phyloP scores from a whole-genome alignment of 1,140 invertebrate genomes.

The Venustaconcha ellipsiformis region DNA sequence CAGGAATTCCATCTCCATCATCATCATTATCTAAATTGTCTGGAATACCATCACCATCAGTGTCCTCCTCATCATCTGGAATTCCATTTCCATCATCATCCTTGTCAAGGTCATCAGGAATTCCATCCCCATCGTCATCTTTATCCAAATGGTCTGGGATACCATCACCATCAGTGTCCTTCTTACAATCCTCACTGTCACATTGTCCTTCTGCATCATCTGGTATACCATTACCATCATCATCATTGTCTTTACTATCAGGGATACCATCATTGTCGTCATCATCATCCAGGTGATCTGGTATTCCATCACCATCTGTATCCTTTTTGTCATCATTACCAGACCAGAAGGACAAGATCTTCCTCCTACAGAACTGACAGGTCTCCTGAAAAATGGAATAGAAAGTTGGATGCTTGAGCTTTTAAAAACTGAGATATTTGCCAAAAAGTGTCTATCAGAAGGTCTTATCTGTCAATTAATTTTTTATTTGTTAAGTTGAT shows the following conservation, averaged over 20 bases:
- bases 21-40: constrained; percentile 53
- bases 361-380: constrained; percentile 48
- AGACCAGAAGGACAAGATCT: constrained; percentile 37
- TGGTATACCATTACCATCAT: constrained; percentile 51
- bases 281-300: constrained; percentile 51
- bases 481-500: no score
- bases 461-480: no score
- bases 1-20: constrained; percentile 58
- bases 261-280: constrained; percentile 56
- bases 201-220: constrained; percentile 59
- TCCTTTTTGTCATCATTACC: constrained; percentile 48
- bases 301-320: constrained; percentile 53
- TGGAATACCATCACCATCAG: constrained; percentile 49
- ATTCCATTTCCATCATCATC: constrained; percentile 55
- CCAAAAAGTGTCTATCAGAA: no score
- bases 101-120: constrained; percentile 51
- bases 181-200: constrained; percentile 33
- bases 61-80: constrained; percentile 44
- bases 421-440: no score
- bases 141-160: constrained; percentile 58
- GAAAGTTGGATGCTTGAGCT: not conserved
- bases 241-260: constrained; percentile 47
- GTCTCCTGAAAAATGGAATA: constrained; percentile 35
- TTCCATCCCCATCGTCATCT: constrained; percentile 62
- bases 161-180: constrained; percentile 58